Evolutionary conservation across 2,113 vertebrate genomes (phyloP).

Genomic region (Phyllostomus discolor): DNA sequence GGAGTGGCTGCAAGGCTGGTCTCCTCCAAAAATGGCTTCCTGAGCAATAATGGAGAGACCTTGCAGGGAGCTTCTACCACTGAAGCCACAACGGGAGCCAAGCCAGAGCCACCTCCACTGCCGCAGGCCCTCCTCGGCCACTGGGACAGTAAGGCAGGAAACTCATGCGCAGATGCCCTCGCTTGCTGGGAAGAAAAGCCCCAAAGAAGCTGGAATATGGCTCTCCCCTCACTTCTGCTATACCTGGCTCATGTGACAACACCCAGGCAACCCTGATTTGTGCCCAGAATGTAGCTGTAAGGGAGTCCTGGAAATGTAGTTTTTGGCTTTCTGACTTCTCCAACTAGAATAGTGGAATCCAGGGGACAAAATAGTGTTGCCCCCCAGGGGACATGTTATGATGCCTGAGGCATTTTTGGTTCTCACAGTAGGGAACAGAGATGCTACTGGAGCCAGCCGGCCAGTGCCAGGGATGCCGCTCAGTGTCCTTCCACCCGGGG

Average conservation of each 20-base stretch:
- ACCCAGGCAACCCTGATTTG: background rate
- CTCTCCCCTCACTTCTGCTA: no score
- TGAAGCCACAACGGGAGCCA: background rate
- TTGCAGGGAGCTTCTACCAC: background rate
- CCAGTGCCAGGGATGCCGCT: background rate
- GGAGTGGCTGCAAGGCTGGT: background rate
- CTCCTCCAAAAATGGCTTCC: background rate
- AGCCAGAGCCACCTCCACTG: background rate
- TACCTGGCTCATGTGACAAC: background rate
- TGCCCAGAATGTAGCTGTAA: background rate
- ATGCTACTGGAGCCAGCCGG: background rate
- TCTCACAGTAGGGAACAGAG: background rate
- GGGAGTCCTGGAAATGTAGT: background rate
- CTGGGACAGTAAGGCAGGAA: background rate
- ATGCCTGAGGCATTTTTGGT: background rate
- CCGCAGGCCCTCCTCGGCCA: no score
- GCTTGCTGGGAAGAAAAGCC: background rate
- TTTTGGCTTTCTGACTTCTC: background rate
- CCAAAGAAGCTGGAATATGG: background rate
- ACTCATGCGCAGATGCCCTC: background rate
- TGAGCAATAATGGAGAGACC: background rate
- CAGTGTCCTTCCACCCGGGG: rapidly evolving
- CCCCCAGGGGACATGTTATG: background rate
- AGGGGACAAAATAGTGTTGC: background rate
- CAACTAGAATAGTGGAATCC: background rate